phyloP scores from a whole-genome alignment of 2,797 vertebrate species.

The Tokudaia tokunoshimensis region DNA sequence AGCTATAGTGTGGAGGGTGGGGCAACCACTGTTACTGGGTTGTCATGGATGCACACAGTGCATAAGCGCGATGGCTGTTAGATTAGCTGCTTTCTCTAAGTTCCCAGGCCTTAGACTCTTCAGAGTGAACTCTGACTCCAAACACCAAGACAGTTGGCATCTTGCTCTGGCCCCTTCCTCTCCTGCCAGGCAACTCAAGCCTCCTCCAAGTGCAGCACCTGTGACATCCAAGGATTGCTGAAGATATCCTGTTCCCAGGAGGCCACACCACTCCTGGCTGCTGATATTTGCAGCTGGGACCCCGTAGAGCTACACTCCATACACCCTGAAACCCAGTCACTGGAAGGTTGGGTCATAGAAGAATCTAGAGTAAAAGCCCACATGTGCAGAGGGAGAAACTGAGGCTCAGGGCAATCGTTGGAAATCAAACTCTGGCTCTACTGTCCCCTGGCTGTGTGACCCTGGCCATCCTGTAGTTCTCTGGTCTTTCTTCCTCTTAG shows the following conservation, averaged over 20 bases:
- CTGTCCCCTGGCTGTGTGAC: not conserved
- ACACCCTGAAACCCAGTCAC: not conserved
- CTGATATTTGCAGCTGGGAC: not conserved
- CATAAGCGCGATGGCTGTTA: not conserved
- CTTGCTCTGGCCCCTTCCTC: too few species aligned
- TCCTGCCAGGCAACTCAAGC: not conserved
- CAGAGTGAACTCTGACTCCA: not conserved
- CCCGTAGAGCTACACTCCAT: not conserved
- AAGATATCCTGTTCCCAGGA: too few species aligned
- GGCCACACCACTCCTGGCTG: not conserved
- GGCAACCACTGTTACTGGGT: not conserved
- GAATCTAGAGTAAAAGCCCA: not conserved
- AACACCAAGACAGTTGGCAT: not conserved
- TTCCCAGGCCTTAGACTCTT: not conserved
- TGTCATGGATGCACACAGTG: not conserved
- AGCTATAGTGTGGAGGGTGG: not conserved
- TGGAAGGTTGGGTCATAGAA: not conserved
- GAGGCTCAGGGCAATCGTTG: rapidly evolving
- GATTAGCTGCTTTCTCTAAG: not conserved
- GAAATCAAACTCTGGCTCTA: not conserved
- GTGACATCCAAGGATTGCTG: rapidly evolving
- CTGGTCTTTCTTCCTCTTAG: not conserved
- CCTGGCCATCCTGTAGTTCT: not conserved
- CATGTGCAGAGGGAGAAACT: not conserved
- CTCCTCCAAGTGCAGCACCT: not conserved